phyloP scores from a whole-genome alignment of 2,888 invertebrate species.

The Bombylius discolor region DNA sequence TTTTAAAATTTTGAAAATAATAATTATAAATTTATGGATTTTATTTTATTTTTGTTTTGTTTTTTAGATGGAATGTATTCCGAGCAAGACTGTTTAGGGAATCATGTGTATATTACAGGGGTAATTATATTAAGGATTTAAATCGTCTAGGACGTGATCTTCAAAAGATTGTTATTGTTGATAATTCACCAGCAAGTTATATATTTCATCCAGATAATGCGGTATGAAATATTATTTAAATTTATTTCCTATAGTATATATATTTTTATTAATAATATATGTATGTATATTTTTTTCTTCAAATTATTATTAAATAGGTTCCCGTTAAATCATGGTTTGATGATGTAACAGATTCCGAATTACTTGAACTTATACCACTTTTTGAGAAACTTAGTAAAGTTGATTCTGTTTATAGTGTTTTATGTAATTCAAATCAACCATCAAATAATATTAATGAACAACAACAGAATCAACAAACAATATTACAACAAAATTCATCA shows the following conservation, averaged over 20 bases:
- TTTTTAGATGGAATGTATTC: slow-evolving; percentile 82
- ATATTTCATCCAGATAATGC: slow-evolving; percentile 99
- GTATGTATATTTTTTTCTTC: too few species aligned
- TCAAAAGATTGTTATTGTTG: slow-evolving; percentile 93
- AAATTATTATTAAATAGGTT: slow-evolving; percentile 45
- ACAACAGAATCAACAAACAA: slow-evolving; percentile 13
- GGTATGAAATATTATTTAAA: slow-evolving; percentile 48
- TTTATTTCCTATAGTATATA: too few species aligned
- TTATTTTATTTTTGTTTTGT: neutral
- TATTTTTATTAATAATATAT: too few species aligned
- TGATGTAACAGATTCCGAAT: slow-evolving; percentile 93
- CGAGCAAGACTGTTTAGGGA: slow-evolving; percentile 94
- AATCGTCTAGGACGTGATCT: slow-evolving; percentile 94
- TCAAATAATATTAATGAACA: slow-evolving; percentile 31
- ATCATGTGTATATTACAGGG: slow-evolving; percentile 98
- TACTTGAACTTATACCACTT: slow-evolving; percentile 93
- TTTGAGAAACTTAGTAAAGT: slow-evolving; percentile 95
- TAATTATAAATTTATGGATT: slow-evolving; percentile 1
- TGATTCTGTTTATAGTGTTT: slow-evolving; percentile 91
- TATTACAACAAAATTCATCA: slow-evolving; percentile 18
- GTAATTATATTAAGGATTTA: slow-evolving; percentile 99
- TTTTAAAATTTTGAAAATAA: neutral
- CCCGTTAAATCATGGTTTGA: slow-evolving; percentile 99
- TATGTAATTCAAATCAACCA: slow-evolving; percentile 84
- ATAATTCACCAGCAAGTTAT: slow-evolving; percentile 99